phyloP scores from a whole-genome alignment of 35 echinoderm and acorn worm genomes.

The Acanthaster planci region DNA sequence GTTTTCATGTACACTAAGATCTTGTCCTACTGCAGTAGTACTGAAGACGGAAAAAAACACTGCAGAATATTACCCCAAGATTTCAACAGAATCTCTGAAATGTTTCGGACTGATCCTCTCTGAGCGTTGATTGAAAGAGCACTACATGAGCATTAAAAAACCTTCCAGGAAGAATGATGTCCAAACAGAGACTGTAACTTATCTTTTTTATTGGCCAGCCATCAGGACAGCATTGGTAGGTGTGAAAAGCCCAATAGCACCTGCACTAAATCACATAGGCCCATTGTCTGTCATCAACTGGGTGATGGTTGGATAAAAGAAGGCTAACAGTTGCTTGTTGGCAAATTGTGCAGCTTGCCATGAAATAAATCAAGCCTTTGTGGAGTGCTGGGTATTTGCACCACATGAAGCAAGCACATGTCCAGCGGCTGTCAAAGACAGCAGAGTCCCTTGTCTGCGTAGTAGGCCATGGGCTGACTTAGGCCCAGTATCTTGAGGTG shows the following conservation, averaged over 20 bases:
- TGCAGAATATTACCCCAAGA: no score
- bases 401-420: not conserved
- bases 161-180: not conserved
- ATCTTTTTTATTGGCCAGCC: conserved; percentile 1
- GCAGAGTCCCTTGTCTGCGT: no score
- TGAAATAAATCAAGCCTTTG: conserved; percentile 12
- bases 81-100: no score
- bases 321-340: conserved; percentile 25
- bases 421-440: no score
- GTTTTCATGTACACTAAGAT: no score
- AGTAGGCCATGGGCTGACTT: no score
- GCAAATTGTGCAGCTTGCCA: conserved; percentile 1
- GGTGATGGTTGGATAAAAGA: conserved; percentile 21
- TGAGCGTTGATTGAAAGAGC: no score
- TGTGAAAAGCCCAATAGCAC: conserved; percentile 22
- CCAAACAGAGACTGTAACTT: not conserved
- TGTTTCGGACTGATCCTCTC: no score
- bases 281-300: conserved; percentile 8
- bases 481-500: no score
- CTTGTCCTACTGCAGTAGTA: no score
- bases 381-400: not conserved
- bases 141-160: not conserved
- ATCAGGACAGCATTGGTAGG: not conserved
- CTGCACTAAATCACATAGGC: conserved; percentile 15
- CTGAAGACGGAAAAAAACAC: no score